Evolutionary conservation across 1,140 invertebrate species (phyloP), one percentile per base, ranked within the genome.

Genomic region (Planococcus citri): DNA sequence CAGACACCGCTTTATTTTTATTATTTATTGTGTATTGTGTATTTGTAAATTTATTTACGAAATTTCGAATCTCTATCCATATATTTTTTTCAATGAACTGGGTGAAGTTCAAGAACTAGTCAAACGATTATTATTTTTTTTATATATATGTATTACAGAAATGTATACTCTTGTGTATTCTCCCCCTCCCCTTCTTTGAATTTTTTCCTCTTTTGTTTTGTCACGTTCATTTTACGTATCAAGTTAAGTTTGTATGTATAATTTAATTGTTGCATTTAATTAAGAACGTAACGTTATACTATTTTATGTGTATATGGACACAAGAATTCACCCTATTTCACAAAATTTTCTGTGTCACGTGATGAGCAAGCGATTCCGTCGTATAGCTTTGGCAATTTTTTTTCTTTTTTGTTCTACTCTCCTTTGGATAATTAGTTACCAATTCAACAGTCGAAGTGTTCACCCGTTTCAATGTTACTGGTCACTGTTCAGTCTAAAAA

Each of bases 241-340:
- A n/a, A n/a, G 17, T 51, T 51, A 51, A 51, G 41, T 51, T 51
- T 51, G 41, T 51, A 51, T 51, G n/a, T n/a, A n/a, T n/a, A n/a
- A 51, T 51, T 51, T 6, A 33, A 17, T 51, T 51, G 41, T 51
- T 51, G 41, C 41, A 51, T 51, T 51, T 51, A 51, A 51, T n/a
- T n/a, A n/a, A n/a, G n/a, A n/a, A n/a, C n/a, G n/a, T 6, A 17
- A 17, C n/a, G n/a, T 17, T 51, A 51, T 51, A n/a, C n/a, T 51
- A 51, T n/a, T 37, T 37, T 37, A 37, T 8, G 14, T 37, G 6
- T 37, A 37, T 14, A 51, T 17, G 41, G 17, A 51, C 10, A 9
- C 41, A 51, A 4, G 29, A 33, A 51, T 51, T 20, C 41, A 51
- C 12, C n/a, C 17, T 51, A 51, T 51, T 51, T 51, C 17, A 9